Conservation (phyloP, 1,140 invertebrate genomes). For the Drosophila mauritiana region DNA sequence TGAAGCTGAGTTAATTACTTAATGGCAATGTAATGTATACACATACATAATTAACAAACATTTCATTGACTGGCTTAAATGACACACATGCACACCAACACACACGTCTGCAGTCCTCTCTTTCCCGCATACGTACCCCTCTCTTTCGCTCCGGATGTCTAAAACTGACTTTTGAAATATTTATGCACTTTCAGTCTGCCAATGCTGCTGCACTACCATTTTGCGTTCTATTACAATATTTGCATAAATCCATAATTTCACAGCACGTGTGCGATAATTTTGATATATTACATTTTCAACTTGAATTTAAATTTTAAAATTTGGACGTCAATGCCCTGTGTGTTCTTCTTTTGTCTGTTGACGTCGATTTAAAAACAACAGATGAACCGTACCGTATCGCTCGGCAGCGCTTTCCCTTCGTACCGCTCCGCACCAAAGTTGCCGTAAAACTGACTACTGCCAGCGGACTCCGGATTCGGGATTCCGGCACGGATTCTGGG, state of each 20-base stretch:
- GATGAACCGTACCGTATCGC: conserved; percentile 32
- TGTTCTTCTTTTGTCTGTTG: conserved; percentile 12
- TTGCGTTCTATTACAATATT: conserved; percentile 34
- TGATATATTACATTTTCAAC: conserved; percentile 1
- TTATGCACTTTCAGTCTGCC: conserved; percentile 45
- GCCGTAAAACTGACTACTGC: conserved; percentile 67
- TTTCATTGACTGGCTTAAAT: conserved; percentile 75
- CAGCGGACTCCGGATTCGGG: conserved; percentile 24
- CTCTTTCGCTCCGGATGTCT: conserved; percentile 18
- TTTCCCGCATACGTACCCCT: conserved; percentile 11
- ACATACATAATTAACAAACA: conserved; percentile 80
- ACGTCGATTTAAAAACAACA: conserved; percentile 18
- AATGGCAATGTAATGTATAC: conserved; percentile 78
- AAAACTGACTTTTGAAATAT: conserved; percentile 62
- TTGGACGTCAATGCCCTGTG: conserved; percentile 14
- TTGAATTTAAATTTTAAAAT: conserved; percentile 1
- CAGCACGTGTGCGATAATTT: neutral
- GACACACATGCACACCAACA: conserved; percentile 36
- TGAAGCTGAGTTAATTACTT: conserved; percentile 77
- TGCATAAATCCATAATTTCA: conserved; percentile 68
- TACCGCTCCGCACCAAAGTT: conserved; percentile 62
- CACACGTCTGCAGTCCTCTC: neutral
- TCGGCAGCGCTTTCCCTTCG: conserved; percentile 41
- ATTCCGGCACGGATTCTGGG: conserved; percentile 41
- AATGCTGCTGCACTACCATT: conserved; percentile 23